Evolutionary conservation across 2,113 vertebrate species (phyloP).

Genomic region (Carollia perspicillata): DNA sequence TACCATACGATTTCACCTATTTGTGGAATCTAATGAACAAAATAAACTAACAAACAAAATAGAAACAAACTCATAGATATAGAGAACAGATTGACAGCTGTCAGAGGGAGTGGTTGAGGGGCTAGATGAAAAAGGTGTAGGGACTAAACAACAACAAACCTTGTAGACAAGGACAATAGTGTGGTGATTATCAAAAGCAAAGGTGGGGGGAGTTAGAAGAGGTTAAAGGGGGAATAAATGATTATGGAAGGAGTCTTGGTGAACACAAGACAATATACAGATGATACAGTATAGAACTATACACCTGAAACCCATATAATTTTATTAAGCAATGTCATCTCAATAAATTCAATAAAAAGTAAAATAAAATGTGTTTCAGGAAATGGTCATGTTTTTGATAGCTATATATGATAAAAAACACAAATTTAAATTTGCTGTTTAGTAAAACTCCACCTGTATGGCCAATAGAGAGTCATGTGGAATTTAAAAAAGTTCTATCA

Average conservation of each 20-base stretch:
- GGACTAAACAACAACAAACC: background rate
- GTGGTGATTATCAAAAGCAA: background rate
- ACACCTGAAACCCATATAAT: background rate
- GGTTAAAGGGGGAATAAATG: background rate
- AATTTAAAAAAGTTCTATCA: background rate
- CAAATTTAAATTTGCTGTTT: constrained; percentile 57
- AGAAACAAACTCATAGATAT: background rate
- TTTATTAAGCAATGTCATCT: background rate
- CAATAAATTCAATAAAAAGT: background rate
- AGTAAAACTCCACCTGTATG: background rate
- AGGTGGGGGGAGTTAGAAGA: background rate
- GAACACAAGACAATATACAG: background rate
- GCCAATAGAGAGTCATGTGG: background rate
- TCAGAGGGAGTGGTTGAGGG: background rate
- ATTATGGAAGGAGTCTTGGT: background rate
- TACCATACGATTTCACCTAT: background rate
- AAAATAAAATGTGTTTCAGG: background rate
- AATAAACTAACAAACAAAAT: background rate
- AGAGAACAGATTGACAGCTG: background rate
- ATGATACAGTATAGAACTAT: background rate
- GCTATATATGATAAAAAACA: constrained; percentile 52
- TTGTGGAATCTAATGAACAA: background rate
- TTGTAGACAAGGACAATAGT: background rate
- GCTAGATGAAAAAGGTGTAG: background rate
- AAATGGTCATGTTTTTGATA: constrained; percentile 43